Evolutionary conservation across 2,797 vertebrate species (phyloP), one percentile per base, ranked within the genome.

Genomic region (Oreortyx pictus): DNA sequence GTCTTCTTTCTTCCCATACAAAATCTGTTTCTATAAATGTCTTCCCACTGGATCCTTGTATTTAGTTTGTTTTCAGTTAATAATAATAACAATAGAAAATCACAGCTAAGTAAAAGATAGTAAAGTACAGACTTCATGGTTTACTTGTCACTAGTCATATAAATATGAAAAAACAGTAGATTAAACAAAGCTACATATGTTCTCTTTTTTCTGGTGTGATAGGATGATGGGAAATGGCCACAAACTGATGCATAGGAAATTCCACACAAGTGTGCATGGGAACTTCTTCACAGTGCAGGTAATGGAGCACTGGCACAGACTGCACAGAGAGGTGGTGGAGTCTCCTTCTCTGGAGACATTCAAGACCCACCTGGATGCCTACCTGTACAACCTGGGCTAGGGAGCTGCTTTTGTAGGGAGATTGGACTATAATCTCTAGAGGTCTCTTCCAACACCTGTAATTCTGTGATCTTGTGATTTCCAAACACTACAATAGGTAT

Each of bases 41-140:
- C 14, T 16, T 78, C 67, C 44, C 11, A 29, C 4, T 24, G 4
- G 12, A 43, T 68, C 5, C 6, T 44, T 50, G 4, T 31, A 67
- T 78, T 79, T 59, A 57, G 10, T 25, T 82, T 46, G 3, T 43
- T 78, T 83, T 57, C 23, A 27, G 3, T 47, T 65, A 62, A 70
- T 37, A 62, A 22, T 60, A 65, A 43, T 33, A 52, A 24, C 31
- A 57, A 6, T 7, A 59, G 23, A 73, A 66, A 74, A 56, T 7
- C n/a, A 50, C 3, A 46, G 8, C 14, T 66, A 80, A 62, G 12
- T 33, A 75, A 43, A 86, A 80, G 24, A 7, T 37, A 25, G 2
- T 73, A 35, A 39, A 5, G 3, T 46, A 50, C 31, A 83, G 25
- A 64, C 15, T 22, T 49, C 49, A 9, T 31, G 0, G 0, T 43